These are phyloP conservation scores for Rynchops niger DNA, from an alignment of 2,113 vertebrate species.

Conservation along the genomic window DNA sequence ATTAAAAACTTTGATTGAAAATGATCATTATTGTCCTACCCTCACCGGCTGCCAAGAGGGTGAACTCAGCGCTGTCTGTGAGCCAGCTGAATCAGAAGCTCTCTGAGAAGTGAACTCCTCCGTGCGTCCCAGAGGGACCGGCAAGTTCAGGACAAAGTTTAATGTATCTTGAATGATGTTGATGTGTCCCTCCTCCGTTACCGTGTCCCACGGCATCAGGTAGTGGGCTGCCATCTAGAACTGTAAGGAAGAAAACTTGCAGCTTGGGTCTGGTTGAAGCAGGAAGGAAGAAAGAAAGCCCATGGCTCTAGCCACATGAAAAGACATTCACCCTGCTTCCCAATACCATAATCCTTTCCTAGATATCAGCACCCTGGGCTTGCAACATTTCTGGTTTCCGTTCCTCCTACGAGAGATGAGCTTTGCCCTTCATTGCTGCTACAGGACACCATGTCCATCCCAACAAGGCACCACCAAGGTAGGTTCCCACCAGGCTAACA, in stretches of 20 bases:
- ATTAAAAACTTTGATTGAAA: background rate
- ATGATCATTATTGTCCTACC: background rate
- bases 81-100: background rate
- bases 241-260: background rate
- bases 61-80: background rate
- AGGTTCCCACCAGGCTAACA: background rate
- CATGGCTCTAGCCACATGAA: background rate
- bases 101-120: background rate
- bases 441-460: background rate
- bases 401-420: background rate
- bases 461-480: background rate
- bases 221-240: background rate
- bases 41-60: background rate
- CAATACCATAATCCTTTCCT: background rate
- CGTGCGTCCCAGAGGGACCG: background rate
- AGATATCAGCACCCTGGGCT: background rate
- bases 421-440: background rate
- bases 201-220: background rate
- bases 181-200: background rate
- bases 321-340: rapidly evolving
- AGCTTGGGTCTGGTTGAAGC: background rate
- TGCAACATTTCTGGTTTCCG: background rate
- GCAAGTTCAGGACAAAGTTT: background rate
- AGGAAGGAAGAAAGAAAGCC: background rate
- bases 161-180: rapidly evolving